Evolutionary conservation across 2,888 invertebrate species (phyloP).

Genomic region (Eupeodes latifasciatus): DNA sequence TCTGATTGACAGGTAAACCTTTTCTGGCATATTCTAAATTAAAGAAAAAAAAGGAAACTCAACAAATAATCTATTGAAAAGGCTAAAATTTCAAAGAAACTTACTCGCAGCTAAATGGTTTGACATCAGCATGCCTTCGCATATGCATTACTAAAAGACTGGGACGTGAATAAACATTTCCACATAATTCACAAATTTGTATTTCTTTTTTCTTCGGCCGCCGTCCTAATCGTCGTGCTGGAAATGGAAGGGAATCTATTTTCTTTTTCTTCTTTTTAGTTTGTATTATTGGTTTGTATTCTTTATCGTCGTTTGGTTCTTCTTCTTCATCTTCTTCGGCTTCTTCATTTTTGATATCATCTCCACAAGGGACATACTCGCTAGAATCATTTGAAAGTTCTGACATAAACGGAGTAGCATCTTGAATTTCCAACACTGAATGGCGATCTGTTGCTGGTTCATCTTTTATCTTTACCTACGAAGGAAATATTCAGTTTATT

Average conservation of each 20-base stretch:
- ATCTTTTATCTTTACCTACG: slow-evolving; percentile 61
- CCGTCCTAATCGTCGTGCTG: slow-evolving; percentile 36
- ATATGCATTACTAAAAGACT: slow-evolving; percentile 83
- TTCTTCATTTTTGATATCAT: slow-evolving; percentile 29
- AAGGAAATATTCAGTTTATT: background rate
- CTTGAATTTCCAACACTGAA: slow-evolving; percentile 36
- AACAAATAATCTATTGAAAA: background rate
- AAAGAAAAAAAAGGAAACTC: background rate
- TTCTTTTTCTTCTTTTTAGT: slow-evolving; percentile 10
- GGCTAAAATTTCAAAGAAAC: slow-evolving; percentile 47
- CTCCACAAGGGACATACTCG: background rate
- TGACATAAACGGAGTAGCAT: slow-evolving; percentile 28
- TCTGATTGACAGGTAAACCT: slow-evolving; percentile 83
- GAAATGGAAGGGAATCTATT: background rate
- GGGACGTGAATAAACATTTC: slow-evolving; percentile 82
- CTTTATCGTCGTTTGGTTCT: slow-evolving; percentile 37
- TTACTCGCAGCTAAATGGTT: slow-evolving; percentile 83
- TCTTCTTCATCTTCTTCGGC: slow-evolving; percentile 41
- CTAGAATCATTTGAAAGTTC: slow-evolving; percentile 59
- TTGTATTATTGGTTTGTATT: slow-evolving; percentile 24
- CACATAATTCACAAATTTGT: slow-evolving; percentile 83
- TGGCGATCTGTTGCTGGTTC: slow-evolving; percentile 49
- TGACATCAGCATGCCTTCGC: slow-evolving; percentile 83
- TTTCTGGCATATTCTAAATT: slow-evolving; percentile 81
- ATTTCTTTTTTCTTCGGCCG: slow-evolving; percentile 59